Conservation (phyloP, 2,888 invertebrate genomes). For the Papilio protenor region DNA sequence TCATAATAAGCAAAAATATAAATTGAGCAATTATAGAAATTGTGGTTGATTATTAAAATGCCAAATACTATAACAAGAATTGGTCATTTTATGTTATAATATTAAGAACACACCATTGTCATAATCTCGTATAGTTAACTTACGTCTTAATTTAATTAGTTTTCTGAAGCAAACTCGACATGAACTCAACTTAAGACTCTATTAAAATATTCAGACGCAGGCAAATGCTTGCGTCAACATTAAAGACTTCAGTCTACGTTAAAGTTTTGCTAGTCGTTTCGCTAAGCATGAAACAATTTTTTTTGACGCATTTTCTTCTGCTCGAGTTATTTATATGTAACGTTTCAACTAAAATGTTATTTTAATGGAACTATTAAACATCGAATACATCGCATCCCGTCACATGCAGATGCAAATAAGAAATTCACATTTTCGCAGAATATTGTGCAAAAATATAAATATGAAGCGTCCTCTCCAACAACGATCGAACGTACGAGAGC, state of each 20-base stretch:
- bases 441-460: background rate
- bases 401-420: background rate
- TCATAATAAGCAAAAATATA: too few relatives aligned
- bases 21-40: background rate
- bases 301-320: background rate
- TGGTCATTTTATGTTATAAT: background rate
- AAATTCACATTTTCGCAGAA: background rate
- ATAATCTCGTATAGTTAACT: background rate
- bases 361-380: background rate
- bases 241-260: background rate
- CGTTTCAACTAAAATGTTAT: background rate
- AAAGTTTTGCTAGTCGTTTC: conserved; percentile 4
- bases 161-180: conserved; percentile 5
- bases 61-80: background rate
- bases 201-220: background rate
- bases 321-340: background rate
- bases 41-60: background rate
- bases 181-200: conserved; percentile 9
- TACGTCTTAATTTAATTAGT: background rate
- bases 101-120: background rate
- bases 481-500: background rate
- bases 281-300: conserved; percentile 3
- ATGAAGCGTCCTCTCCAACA: background rate
- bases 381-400: background rate
- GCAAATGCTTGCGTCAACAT: background rate